These are phyloP conservation scores for Tupaia chinensis DNA, from an alignment of 2,113 vertebrate species.

Conservation along the genomic window DNA sequence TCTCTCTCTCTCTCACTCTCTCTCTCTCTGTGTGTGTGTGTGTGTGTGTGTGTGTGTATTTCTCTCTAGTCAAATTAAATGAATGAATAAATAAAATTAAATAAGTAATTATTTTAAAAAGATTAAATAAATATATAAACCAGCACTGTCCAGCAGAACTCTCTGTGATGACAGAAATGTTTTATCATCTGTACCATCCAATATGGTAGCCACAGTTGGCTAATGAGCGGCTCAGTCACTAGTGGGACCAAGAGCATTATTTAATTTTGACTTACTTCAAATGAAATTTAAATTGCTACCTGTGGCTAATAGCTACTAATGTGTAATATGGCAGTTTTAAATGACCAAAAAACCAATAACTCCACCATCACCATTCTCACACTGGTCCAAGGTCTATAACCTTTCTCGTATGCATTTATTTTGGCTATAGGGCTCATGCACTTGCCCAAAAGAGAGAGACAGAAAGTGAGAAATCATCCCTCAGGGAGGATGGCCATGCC, in stretches of 20 bases:
- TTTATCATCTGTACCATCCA: background rate
- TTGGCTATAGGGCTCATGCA: too few species aligned
- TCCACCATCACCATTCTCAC: background rate
- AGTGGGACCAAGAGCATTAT: background rate
- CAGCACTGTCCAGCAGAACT: background rate
- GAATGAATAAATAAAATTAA: too few species aligned
- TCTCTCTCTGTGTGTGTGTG: too few species aligned
- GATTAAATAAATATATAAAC: background rate
- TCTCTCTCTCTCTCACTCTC: too few species aligned
- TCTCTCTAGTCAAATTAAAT: too few species aligned
- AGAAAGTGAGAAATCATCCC: too few species aligned
- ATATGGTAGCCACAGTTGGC: background rate
- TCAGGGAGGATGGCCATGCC: too few species aligned
- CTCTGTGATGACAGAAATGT: background rate
- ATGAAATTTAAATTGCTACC: background rate
- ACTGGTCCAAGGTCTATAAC: background rate
- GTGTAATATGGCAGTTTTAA: background rate
- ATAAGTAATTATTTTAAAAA: background rate
- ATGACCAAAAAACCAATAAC: background rate
- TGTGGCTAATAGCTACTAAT: background rate
- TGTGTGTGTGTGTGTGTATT: too few species aligned
- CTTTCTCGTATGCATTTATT: background rate
- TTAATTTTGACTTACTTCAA: constrained; percentile 3
- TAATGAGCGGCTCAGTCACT: background rate
- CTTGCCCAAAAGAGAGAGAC: too few species aligned